phyloP scores from a whole-genome alignment of 1,140 invertebrate genomes.

The Octopus bimaculoides region DNA sequence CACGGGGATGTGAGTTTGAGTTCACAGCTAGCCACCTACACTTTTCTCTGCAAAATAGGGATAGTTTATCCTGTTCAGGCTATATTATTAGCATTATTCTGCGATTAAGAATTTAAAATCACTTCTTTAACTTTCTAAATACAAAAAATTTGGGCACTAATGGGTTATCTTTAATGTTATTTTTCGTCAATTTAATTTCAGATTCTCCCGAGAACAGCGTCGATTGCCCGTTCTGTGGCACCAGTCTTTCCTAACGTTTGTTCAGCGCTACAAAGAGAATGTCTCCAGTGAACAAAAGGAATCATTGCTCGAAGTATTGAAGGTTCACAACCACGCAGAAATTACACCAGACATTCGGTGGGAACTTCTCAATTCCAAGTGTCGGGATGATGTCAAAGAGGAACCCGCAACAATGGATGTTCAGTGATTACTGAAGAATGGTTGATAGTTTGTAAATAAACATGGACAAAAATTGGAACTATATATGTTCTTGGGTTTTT shows the following conservation, averaged over 20 bases:
- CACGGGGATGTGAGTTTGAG: no score
- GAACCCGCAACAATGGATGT: not conserved
- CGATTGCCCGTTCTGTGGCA: slow-evolving; percentile 95
- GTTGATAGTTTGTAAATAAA: not conserved
- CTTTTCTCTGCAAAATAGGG: no score
- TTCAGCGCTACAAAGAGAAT: slow-evolving; percentile 92
- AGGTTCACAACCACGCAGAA: slow-evolving; percentile 74
- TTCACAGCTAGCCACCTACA: no score
- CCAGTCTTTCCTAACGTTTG: slow-evolving; percentile 90
- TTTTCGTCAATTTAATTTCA: slow-evolving; percentile 53
- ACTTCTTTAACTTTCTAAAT: no score
- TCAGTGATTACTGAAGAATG: not conserved
- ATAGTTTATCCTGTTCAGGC: no score
- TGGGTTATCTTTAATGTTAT: no score
- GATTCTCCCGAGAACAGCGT: slow-evolving; percentile 79
- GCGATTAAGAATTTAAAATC: no score
- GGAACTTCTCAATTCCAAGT: slow-evolving; percentile 79
- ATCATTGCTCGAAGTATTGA: slow-evolving; percentile 75
- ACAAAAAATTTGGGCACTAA: no score
- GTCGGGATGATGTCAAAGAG: slow-evolving; percentile 65
- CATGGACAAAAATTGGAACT: not conserved
- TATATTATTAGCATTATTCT: no score
- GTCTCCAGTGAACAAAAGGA: slow-evolving; percentile 90
- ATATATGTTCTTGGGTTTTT: not conserved
- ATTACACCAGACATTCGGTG: slow-evolving; percentile 83